Evolutionary conservation across 2,797 vertebrate genomes (phyloP).

Genomic region (Hippocampus kuda): DNA sequence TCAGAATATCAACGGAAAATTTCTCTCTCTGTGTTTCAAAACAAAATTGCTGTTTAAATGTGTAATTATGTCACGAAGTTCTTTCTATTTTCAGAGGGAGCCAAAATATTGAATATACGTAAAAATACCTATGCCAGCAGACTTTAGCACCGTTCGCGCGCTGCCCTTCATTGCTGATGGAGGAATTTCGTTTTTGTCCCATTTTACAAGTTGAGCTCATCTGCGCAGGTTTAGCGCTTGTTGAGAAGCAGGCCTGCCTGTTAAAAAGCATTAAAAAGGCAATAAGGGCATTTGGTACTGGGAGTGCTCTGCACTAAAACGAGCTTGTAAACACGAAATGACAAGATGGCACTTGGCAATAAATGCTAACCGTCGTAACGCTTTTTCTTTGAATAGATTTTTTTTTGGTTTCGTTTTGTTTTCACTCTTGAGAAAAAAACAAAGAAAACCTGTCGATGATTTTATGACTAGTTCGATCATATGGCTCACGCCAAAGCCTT

Average conservation of each 20-base stretch:
- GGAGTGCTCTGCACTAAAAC: not conserved
- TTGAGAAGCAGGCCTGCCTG: not conserved
- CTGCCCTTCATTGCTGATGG: not conserved
- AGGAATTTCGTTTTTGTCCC: not conserved
- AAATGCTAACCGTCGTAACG: not conserved
- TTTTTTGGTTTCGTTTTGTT: not conserved
- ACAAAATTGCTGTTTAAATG: too few relatives aligned
- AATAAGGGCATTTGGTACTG: not conserved
- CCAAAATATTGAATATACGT: not conserved
- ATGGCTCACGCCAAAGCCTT: not conserved
- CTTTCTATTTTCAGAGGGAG: too few relatives aligned
- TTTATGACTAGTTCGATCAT: not conserved
- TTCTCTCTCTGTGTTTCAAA: too few relatives aligned
- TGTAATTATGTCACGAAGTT: too few relatives aligned
- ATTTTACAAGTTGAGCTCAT: not conserved
- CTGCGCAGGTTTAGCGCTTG: not conserved
- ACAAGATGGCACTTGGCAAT: not conserved
- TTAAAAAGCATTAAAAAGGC: not conserved
- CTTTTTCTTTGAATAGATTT: not conserved
- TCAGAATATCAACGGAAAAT: too few relatives aligned
- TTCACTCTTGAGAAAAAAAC: not conserved
- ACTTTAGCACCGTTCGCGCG: not conserved
- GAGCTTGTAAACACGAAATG: not conserved
- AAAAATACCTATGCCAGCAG: not conserved
- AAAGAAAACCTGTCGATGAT: not conserved